Conservation (phyloP, 2,113 vertebrate genomes). For the Campylomormyrus tamandua region DNA sequence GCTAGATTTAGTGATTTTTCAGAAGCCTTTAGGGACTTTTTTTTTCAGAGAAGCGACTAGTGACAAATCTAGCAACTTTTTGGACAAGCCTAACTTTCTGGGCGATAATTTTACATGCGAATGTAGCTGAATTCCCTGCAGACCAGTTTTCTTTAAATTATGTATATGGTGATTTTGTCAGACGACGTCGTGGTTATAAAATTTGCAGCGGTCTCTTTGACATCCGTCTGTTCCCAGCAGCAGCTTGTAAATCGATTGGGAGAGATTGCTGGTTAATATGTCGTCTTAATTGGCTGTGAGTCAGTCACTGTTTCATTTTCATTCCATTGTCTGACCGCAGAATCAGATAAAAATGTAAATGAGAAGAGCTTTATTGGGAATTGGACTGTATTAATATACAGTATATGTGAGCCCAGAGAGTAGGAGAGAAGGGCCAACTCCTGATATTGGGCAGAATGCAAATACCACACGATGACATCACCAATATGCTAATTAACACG, state of each 20-base stretch:
- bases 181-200: neutral
- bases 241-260: neutral
- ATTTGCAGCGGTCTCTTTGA: neutral
- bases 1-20: neutral
- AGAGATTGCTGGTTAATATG: neutral
- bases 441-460: neutral
- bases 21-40: neutral
- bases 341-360: neutral
- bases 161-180: neutral
- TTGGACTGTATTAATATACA: neutral
- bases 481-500: neutral
- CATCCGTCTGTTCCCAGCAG: neutral
- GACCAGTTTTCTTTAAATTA: neutral
- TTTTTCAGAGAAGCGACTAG: neutral
- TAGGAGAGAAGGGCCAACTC: neutral
- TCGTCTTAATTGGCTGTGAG: neutral
- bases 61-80: neutral
- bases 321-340: neutral
- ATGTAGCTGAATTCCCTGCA: neutral
- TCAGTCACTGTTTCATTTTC: neutral
- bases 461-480: neutral
- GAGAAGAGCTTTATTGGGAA: neutral
- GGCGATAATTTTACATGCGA: neutral
- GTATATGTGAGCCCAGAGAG: neutral
- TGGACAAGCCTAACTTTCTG: neutral